Percentiles rank a stretch among this genome's conserved stretches.
These are phyloP conservation scores for Hydropotes inermis DNA, from an alignment of 2,113 vertebrate species.

Conservation along the genomic window DNA sequence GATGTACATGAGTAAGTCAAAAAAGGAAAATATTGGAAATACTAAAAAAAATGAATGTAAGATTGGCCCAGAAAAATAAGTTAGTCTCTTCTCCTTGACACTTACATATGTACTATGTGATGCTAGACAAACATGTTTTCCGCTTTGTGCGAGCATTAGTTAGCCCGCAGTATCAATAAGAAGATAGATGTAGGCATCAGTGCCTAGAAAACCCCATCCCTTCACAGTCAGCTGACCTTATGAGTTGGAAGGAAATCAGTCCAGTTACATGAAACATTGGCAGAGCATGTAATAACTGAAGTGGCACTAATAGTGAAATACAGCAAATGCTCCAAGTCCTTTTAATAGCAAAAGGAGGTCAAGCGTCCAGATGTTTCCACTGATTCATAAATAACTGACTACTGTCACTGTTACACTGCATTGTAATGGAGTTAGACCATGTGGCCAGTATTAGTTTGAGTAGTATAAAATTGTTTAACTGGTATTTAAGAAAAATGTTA, in stretches of 20 bases:
- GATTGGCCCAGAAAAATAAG: neutral
- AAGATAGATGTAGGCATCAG: neutral
- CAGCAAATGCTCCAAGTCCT: conserved; percentile 62
- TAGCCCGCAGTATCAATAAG: neutral
- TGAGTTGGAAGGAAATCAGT: neutral
- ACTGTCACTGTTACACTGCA: neutral
- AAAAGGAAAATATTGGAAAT: neutral
- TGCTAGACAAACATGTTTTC: neutral
- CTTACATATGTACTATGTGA: neutral
- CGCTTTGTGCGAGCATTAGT: neutral
- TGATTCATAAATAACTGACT: conserved; percentile 66
- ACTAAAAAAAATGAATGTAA: neutral
- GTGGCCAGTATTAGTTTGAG: conserved; percentile 8
- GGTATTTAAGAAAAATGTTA: neutral
- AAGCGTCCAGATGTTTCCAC: conserved; percentile 67
- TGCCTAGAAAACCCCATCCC: neutral
- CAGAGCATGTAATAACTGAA: conserved; percentile 57
- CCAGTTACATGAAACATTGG: conserved; percentile 23
- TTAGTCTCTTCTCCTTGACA: neutral
- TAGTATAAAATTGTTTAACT: neutral
- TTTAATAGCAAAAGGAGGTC: conserved; percentile 63
- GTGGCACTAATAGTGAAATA: conserved; percentile 51
- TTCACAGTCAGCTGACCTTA: neutral
- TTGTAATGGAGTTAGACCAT: neutral
- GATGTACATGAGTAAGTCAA: neutral